These are phyloP conservation scores for Scomberomorus guttatus DNA, from an alignment of 2,797 vertebrate species.

Conservation along the genomic window DNA sequence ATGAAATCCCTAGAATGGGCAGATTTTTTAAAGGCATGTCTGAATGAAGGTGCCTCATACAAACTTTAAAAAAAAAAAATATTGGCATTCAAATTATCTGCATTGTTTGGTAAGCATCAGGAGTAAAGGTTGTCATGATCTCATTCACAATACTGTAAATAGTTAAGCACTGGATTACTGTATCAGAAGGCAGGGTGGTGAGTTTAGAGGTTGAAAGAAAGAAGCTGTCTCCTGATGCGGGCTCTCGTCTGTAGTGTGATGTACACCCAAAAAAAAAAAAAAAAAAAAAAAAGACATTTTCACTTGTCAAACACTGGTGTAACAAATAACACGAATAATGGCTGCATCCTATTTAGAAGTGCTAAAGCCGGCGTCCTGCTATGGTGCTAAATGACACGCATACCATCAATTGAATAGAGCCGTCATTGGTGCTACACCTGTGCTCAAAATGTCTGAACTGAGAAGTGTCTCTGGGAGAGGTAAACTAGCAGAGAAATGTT, in stretches of 20 bases:
- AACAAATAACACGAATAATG: not conserved
- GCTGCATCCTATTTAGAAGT: not conserved
- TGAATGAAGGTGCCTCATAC: not conserved
- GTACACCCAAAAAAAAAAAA: no score
- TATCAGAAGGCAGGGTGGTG: not conserved
- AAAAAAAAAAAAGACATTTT: not conserved
- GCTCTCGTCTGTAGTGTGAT: not conserved
- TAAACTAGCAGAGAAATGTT: not conserved
- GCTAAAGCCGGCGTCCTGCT: not conserved
- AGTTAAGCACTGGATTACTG: not conserved
- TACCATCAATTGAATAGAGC: not conserved
- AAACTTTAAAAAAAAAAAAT: not conserved
- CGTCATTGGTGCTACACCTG: not conserved
- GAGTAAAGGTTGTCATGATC: not conserved
- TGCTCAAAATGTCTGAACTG: not conserved
- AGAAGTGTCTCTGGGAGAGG: not conserved
- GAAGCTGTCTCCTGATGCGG: not conserved
- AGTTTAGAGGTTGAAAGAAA: not conserved
- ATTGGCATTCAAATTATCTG: not conserved
- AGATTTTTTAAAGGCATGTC: not conserved
- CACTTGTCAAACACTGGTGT: not conserved
- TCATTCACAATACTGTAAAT: not conserved
- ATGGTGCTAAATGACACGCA: not conserved
- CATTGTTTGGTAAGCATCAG: not conserved
- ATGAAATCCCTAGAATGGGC: conserved; percentile 2